These are phyloP conservation scores for Lycaena phlaeas DNA, from an alignment of 2,888 invertebrate genomes.

Conservation along the genomic window DNA sequence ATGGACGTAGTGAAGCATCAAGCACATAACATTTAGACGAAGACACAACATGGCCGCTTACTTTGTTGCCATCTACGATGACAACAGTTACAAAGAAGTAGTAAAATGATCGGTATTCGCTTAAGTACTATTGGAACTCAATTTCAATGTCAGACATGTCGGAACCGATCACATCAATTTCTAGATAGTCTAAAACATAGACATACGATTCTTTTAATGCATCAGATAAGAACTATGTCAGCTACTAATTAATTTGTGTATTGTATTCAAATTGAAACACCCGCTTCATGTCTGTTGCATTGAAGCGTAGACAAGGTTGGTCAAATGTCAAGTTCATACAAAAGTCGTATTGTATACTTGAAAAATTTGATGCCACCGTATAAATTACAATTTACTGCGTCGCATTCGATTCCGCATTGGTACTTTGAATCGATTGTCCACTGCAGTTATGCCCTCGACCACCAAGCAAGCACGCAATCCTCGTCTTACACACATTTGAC, in stretches of 20 bases:
- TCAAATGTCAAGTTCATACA: slow-evolving; percentile 1
- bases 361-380: slow-evolving; percentile 7
- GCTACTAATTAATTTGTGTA: background rate
- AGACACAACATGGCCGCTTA: too few relatives aligned
- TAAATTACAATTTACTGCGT: slow-evolving; percentile 47
- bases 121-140: slow-evolving; percentile 9
- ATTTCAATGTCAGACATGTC: slow-evolving; percentile 4
- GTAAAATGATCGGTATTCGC: background rate
- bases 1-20: too few relatives aligned
- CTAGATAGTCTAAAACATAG: background rate
- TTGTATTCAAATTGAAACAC: background rate
- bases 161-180: slow-evolving; percentile 6
- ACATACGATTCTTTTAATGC: background rate
- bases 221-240: background rate
- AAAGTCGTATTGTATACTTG: background rate
- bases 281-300: background rate
- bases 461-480: slow-evolving; percentile 53
- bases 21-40: too few relatives aligned
- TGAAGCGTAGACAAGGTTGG: background rate
- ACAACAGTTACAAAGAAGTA: background rate
- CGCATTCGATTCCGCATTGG: slow-evolving; percentile 60
- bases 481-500: background rate
- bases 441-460: slow-evolving; percentile 62
- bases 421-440: slow-evolving; percentile 65
- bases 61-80: too few relatives aligned